Evolutionary conservation across 2,113 vertebrate species (phyloP).

Genomic region (Ceratotherium simum): DNA sequence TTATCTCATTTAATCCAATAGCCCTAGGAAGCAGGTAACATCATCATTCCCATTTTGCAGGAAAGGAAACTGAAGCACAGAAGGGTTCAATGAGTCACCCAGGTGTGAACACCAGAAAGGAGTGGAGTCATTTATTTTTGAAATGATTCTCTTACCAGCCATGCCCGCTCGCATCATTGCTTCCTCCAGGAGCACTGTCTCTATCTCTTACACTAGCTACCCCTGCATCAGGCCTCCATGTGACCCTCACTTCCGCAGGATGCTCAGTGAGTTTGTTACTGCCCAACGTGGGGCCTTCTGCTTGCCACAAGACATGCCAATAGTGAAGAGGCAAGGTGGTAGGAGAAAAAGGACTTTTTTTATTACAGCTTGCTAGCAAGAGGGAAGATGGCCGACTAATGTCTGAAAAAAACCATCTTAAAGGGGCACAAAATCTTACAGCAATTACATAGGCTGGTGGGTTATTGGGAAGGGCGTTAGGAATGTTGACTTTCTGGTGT

Average conservation of each 20-base stretch:
- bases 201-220: neutral
- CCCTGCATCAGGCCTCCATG: neutral
- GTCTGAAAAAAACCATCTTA: too few species aligned
- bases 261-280: too few species aligned
- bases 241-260: neutral
- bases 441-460: too few species aligned
- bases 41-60: neutral
- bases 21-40: neutral
- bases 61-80: neutral
- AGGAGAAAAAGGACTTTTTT: too few species aligned
- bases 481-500: too few species aligned
- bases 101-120: neutral
- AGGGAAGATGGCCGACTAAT: too few species aligned
- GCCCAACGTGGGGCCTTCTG: too few species aligned
- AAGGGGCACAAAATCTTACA: too few species aligned
- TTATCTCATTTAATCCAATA: neutral
- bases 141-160: neutral
- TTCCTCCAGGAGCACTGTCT: neutral
- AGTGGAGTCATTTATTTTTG: neutral
- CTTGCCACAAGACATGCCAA: too few species aligned
- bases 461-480: too few species aligned
- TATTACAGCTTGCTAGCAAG: too few species aligned
- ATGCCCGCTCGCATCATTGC: accelerated
- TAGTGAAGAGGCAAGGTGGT: too few species aligned
- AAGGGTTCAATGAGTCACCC: neutral